Evolutionary conservation across 1,140 invertebrate species (phyloP).

Genomic region (Drosophila kohkoa): DNA sequence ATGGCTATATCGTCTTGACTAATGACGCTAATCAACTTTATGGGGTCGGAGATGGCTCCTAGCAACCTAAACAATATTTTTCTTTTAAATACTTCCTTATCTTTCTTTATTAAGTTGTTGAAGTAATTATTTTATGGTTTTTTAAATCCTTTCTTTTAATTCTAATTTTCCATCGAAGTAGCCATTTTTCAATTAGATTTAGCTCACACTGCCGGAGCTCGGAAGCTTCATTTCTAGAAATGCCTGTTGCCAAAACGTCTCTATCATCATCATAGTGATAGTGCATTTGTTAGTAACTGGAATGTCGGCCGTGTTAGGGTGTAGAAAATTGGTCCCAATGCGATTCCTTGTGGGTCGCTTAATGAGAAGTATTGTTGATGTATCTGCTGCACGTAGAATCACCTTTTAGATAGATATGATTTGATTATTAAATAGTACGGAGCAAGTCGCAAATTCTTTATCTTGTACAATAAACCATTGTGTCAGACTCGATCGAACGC

Average conservation of each 20-base stretch:
- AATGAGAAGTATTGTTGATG: no score
- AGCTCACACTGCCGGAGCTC: constrained; percentile 24
- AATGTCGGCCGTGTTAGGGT: constrained; percentile 30
- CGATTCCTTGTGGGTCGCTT: neutral
- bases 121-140: no score
- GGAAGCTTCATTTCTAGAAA: constrained; percentile 18
- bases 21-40: no score
- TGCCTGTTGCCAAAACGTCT: constrained; percentile 19
- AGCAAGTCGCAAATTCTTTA: neutral
- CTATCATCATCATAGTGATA: neutral
- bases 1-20: no score
- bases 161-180: constrained; percentile 34
- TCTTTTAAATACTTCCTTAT: no score
- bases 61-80: no score
- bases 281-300: neutral
- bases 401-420: no score
- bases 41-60: no score
- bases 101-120: no score
- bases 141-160: no score
- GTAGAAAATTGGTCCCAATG: constrained; percentile 20
- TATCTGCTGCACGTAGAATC: constrained; percentile 3
- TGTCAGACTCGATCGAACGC: neutral
- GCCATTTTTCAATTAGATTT: constrained; percentile 29
- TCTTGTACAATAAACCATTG: constrained; percentile 2
- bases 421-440: neutral